Evolutionary conservation across 2,113 vertebrate species (phyloP), one percentile per base, ranked within the genome.

Genomic region (Ceratotherium simum): DNA sequence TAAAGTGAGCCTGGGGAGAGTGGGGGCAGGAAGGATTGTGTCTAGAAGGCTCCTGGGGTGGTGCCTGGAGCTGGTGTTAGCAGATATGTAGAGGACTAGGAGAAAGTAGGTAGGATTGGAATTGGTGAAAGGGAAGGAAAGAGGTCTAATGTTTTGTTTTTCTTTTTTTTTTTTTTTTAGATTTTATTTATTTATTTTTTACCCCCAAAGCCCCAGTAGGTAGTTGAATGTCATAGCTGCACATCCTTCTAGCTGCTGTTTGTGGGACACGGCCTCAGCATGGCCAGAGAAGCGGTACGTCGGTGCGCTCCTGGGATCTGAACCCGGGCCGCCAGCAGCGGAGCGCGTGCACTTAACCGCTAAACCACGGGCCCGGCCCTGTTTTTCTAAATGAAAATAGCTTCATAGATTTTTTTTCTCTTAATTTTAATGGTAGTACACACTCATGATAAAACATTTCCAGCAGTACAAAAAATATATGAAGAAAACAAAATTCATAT

Each of bases 401-500:
- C 12, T 36, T 96, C 72, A n/a, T 70, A 51, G n/a, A 5, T 85
- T 79, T 64, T 72, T 72, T 72, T 36, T 27, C 23, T 31, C 27
- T 96, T 81, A 80, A 88, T 90, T 92, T 62, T 81, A 91, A 39
- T 64, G 25, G 33, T 64, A 42, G 11, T 14, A 78, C 12, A 72
- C 20, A 21, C 4, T 73, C 51, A 83, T 33, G 39, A 70, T 31
- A 60, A 84, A 85, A 86, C 21, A 31, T 39, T 58, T 95, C 9
- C 13, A 75, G 21, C 27, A 42, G 31, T 31, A n/a, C n/a, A 83
- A 80, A 90, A 93, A 62, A 21, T 25, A 25, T 9, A 67, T 80
- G 3, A 93, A 60, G 20, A 93, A 92, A 92, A 91, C 46, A 36
- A 93, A 96, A 82, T 93, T 89, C 11, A 42, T 48, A 21, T 25